phyloP scores from a whole-genome alignment of 1,140 invertebrate genomes.

The Drosophila simulans region DNA sequence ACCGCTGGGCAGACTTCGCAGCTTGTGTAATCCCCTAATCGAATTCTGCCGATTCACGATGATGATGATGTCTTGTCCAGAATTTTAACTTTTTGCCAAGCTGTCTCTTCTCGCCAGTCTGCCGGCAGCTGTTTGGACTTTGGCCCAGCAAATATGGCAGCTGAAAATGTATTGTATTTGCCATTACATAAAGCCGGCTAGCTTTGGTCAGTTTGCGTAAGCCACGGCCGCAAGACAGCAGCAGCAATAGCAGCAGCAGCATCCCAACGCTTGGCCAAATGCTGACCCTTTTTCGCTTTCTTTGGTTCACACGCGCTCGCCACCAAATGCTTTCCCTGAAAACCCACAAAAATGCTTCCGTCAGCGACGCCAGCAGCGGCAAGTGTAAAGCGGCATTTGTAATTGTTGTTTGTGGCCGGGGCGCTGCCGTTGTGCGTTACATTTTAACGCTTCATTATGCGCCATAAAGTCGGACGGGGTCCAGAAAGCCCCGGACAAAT shows the following conservation, averaged over 20 bases:
- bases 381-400: slow-evolving; percentile 77
- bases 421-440: slow-evolving; percentile 67
- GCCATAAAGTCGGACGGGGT: slow-evolving; percentile 57
- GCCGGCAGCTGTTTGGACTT: slow-evolving; percentile 46
- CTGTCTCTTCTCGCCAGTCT: slow-evolving; percentile 9
- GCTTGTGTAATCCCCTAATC: slow-evolving; percentile 36
- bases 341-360: slow-evolving; percentile 76
- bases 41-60: slow-evolving; percentile 64
- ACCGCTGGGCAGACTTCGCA: neutral
- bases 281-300: slow-evolving; percentile 77
- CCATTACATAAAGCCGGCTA: slow-evolving; percentile 63
- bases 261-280: slow-evolving; percentile 45
- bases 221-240: slow-evolving; percentile 17
- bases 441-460: slow-evolving; percentile 81
- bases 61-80: slow-evolving; percentile 58
- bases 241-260: slow-evolving; percentile 25
- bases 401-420: slow-evolving; percentile 59
- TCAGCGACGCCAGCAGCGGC: slow-evolving; percentile 54
- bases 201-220: slow-evolving; percentile 70
- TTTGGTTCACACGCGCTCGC: slow-evolving; percentile 74
- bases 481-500: slow-evolving; percentile 48
- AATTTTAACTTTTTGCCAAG: slow-evolving; percentile 42
- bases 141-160: slow-evolving; percentile 54
- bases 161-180: slow-evolving; percentile 56
- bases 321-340: slow-evolving; percentile 77